Percentiles rank a stretch among this genome's conserved stretches.
phyloP scores from a whole-genome alignment of 1,140 invertebrate species.

The Macrobrachium rosenbergii region DNA sequence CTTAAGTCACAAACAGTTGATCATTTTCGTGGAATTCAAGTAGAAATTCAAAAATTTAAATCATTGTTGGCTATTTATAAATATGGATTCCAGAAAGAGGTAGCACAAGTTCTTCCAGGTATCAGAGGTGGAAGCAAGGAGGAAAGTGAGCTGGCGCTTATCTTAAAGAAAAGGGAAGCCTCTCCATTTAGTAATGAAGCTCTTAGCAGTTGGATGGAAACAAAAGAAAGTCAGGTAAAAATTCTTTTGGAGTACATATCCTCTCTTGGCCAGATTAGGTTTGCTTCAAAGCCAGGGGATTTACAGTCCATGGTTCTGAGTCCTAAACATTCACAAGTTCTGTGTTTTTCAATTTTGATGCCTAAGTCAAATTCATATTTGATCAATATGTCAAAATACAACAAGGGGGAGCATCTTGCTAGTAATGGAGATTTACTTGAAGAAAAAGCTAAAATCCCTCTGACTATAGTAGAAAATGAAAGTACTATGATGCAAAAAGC shows the following conservation, averaged over 20 bases:
- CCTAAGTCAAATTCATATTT: not conserved
- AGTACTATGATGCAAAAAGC: not conserved
- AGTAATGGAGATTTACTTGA: not conserved
- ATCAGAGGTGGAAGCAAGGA: conserved; percentile 14
- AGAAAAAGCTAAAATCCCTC: not conserved
- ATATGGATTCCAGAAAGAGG: not conserved
- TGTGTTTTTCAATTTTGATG: conserved; percentile 15
- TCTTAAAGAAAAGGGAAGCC: not conserved
- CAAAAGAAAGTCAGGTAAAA: conserved; percentile 20
- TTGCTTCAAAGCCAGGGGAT: conserved; percentile 18
- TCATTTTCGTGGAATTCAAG: not conserved
- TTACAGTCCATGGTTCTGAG: conserved; percentile 27
- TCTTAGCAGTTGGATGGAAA: not conserved
- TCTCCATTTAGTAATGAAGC: conserved; percentile 3
- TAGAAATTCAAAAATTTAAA: not conserved
- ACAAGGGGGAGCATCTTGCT: too few relatives aligned
- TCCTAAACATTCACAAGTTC: not conserved
- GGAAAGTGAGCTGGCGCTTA: not conserved
- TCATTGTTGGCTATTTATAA: conserved; percentile 4
- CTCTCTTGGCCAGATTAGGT: conserved; percentile 4
- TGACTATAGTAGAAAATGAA: not conserved
- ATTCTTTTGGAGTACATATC: conserved; percentile 10
- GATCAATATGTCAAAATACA: not conserved
- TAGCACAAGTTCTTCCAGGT: not conserved
- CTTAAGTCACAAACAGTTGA: not conserved